phyloP scores from a whole-genome alignment of 2,888 invertebrate species.

The Patella pellucida region DNA sequence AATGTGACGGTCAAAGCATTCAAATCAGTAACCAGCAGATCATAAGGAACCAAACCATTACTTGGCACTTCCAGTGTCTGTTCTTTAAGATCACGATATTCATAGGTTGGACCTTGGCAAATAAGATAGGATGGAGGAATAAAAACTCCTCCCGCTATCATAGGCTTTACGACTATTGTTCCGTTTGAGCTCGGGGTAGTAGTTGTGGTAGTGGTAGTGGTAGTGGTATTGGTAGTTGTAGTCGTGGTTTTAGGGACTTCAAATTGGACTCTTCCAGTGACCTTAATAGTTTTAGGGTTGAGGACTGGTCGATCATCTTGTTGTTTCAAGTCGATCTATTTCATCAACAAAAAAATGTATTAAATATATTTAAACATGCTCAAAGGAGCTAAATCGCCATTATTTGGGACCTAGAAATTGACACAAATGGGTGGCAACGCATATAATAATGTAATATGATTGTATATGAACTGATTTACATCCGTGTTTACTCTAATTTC shows the following conservation, averaged over 20 bases:
- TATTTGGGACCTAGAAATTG: too few relatives aligned
- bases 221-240: not conserved
- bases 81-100: not conserved
- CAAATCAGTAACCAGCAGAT: not conserved
- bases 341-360: too few relatives aligned
- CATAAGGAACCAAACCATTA: slow-evolving; percentile 13
- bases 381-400: too few relatives aligned
- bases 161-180: not conserved
- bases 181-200: not conserved
- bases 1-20: slow-evolving; percentile 3
- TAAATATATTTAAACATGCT: too few relatives aligned
- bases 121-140: not conserved
- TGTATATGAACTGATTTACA: too few relatives aligned
- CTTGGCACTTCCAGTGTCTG: not conserved
- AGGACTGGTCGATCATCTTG: not conserved
- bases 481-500: too few relatives aligned
- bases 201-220: not conserved
- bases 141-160: not conserved
- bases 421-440: too few relatives aligned
- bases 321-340: slow-evolving; percentile 2
- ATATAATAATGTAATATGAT: too few relatives aligned
- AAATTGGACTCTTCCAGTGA: not conserved
- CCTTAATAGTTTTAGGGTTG: not conserved
- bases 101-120: not conserved
- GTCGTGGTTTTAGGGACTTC: not conserved